These are phyloP conservation scores for Ichneumoninae sp. DNA, from an alignment of 2,888 invertebrate genomes.

Conservation along the genomic window DNA sequence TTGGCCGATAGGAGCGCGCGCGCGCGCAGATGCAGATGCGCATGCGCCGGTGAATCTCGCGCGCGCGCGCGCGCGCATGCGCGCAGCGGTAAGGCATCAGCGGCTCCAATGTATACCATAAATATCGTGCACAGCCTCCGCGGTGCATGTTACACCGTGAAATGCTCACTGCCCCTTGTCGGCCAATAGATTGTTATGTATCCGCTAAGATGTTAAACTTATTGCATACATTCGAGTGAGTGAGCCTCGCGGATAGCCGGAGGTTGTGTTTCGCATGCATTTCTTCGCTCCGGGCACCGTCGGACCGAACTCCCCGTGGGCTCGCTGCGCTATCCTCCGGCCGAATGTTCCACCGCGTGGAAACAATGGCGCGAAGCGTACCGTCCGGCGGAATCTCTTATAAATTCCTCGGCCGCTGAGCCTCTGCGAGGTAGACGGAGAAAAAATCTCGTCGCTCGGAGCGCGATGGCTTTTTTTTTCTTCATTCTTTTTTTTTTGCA, in stretches of 20 bases:
- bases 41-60: slow-evolving; percentile 21
- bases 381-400: slow-evolving; percentile 45
- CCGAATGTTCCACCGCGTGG: slow-evolving; percentile 58
- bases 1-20: slow-evolving; percentile 61
- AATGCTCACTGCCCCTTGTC: slow-evolving; percentile 67
- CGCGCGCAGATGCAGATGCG: slow-evolving; percentile 29
- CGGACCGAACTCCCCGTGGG: not conserved
- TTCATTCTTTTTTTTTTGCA: slow-evolving; percentile 6
- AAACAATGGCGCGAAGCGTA: slow-evolving; percentile 62
- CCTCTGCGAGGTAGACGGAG: slow-evolving; percentile 11
- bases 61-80: slow-evolving; percentile 32
- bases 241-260: slow-evolving; percentile 47
- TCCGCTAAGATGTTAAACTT: slow-evolving; percentile 68
- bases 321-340: slow-evolving; percentile 36
- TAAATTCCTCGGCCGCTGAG: not conserved
- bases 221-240: slow-evolving; percentile 58
- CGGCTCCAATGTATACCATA: slow-evolving; percentile 62
- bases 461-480: not conserved
- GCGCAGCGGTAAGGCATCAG: slow-evolving; percentile 54
- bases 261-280: slow-evolving; percentile 46
- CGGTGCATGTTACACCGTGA: slow-evolving; percentile 64
- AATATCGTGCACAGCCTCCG: slow-evolving; percentile 62
- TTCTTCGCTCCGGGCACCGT: not conserved
- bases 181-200: slow-evolving; percentile 68
- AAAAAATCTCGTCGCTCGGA: not conserved